A percentile compares a stretch with the other conserved stretches of the same genome.
These are phyloP conservation scores for Poecilia gillii DNA, from an alignment of 2,797 vertebrate genomes.

Conservation along the genomic window DNA sequence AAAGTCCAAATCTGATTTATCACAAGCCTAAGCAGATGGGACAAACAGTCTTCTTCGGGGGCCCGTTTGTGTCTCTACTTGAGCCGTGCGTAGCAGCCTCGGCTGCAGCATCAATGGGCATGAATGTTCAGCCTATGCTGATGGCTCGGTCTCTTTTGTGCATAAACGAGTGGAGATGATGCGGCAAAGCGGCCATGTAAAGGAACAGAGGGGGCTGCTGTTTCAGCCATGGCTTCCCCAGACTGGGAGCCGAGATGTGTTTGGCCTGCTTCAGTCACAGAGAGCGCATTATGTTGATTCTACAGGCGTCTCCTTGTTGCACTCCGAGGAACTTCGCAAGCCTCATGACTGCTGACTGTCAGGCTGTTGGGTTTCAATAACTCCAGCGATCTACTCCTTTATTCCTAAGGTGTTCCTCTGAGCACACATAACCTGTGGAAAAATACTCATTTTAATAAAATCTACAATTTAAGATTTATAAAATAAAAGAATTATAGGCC, in stretches of 20 bases:
- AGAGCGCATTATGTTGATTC: slow-evolving; percentile 74
- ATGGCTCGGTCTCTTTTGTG: slow-evolving; percentile 57
- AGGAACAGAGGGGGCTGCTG: slow-evolving; percentile 74
- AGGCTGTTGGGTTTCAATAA: slow-evolving; percentile 35
- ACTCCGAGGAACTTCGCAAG: slow-evolving; percentile 42
- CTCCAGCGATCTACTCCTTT: slow-evolving; percentile 18
- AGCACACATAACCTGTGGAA: background rate
- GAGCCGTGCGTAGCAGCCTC: slow-evolving; percentile 32
- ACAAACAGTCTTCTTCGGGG: slow-evolving; percentile 30
- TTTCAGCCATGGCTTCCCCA: slow-evolving; percentile 58
- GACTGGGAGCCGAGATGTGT: slow-evolving; percentile 54
- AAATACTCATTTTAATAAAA: background rate
- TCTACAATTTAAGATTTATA: background rate
- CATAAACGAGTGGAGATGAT: slow-evolving; percentile 50
- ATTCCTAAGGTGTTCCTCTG: slow-evolving; percentile 14
- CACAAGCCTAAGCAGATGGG: slow-evolving; percentile 17
- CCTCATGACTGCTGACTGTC: slow-evolving; percentile 47
- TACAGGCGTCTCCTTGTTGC: slow-evolving; percentile 75
- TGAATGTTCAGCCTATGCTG: slow-evolving; percentile 59
- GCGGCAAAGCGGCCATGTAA: slow-evolving; percentile 55
- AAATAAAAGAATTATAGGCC: background rate
- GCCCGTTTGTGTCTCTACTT: slow-evolving; percentile 35
- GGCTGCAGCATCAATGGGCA: slow-evolving; percentile 57
- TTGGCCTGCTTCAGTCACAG: slow-evolving; percentile 68
- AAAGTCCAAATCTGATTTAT: slow-evolving; percentile 1